Conservation (phyloP, 2,113 vertebrate species). For the Indicator indicator region DNA sequence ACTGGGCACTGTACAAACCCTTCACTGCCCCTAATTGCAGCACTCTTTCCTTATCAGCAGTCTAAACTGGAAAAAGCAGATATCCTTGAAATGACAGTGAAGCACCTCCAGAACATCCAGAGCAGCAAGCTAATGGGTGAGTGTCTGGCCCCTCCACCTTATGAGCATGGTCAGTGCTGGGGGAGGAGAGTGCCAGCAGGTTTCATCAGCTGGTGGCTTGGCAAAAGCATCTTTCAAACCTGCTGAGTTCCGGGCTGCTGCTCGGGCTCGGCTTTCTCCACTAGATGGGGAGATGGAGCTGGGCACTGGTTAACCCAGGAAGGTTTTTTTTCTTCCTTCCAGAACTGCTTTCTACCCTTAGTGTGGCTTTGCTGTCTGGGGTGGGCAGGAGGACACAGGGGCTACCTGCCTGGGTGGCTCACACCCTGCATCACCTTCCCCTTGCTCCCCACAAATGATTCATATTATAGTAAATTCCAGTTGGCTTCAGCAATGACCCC, state of each 20-base stretch:
- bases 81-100: constrained; percentile 93
- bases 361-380: not conserved
- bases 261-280: not conserved
- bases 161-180: accelerated
- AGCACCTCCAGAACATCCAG: constrained; percentile 90
- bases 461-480: not conserved
- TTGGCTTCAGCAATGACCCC: accelerated
- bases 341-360: not conserved
- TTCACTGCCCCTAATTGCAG: not conserved
- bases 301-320: not conserved
- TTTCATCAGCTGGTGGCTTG: accelerated
- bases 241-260: not conserved
- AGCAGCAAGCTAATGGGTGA: constrained; percentile 81
- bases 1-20: not conserved
- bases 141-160: not conserved
- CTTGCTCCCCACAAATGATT: not conserved
- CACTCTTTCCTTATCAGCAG: constrained; percentile 74
- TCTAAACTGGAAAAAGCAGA: constrained; percentile 92
- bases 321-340: not conserved
- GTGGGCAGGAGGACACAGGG: not conserved
- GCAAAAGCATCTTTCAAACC: not conserved
- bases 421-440: not conserved
- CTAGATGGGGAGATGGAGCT: constrained; percentile 63
- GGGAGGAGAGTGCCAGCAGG: not conserved
- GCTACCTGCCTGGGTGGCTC: not conserved